A percentile compares a stretch with the other conserved stretches of the same genome.
Conservation (phyloP, 2,113 vertebrate species). For the Pyxicephalus adspersus region DNA sequence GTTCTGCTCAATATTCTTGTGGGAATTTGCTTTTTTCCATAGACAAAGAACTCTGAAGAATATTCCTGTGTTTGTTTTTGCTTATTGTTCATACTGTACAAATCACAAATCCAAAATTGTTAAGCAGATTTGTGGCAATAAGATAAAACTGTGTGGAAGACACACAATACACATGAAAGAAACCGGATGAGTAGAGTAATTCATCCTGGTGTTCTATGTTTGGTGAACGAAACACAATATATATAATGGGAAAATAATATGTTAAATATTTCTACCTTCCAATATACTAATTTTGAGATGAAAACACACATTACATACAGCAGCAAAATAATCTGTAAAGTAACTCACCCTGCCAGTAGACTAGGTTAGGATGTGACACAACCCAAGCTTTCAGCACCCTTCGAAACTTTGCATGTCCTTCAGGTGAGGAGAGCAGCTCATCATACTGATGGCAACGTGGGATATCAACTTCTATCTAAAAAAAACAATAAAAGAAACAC, state of each 20-base stretch:
- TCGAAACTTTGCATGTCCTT: slow-evolving; percentile 94
- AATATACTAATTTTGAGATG: no score
- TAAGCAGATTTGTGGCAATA: no score
- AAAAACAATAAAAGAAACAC: slow-evolving; percentile 36
- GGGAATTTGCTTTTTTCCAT: slow-evolving; percentile 28
- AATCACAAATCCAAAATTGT: no score
- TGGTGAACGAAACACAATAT: slow-evolving; percentile 70
- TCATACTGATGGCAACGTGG: slow-evolving; percentile 98
- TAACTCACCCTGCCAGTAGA: slow-evolving; percentile 90
- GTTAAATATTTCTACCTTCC: no score
- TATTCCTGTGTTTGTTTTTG: no score
- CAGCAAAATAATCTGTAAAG: not conserved
- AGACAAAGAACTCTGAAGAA: not conserved
- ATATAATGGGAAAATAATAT: no score
- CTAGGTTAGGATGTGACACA: slow-evolving; percentile 94
- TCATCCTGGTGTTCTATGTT: slow-evolving; percentile 92
- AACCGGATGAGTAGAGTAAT: not conserved
- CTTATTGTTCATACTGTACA: no score
- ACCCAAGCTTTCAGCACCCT: slow-evolving; percentile 97
- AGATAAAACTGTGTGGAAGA: no score
- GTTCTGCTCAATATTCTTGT: slow-evolving; percentile 7
- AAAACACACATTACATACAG: no score
- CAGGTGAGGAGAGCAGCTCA: slow-evolving; percentile 91
- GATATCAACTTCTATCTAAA: slow-evolving; percentile 97
- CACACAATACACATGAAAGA: not conserved